phyloP scores from a whole-genome alignment of 92 coral and sea anemone species.

The Metridium senile region DNA sequence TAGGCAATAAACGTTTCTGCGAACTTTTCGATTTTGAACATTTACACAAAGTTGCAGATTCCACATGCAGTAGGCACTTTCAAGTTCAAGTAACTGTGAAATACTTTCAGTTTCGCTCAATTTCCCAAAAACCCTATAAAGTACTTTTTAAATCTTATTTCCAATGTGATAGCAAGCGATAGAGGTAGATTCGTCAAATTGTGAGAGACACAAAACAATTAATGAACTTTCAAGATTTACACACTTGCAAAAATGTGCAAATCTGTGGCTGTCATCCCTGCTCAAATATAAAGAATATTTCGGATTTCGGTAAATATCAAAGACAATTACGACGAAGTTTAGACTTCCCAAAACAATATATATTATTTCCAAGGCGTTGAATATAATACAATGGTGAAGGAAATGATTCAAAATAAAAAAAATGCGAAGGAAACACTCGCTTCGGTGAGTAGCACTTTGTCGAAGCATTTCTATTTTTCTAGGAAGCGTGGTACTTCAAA shows the following conservation, averaged over 20 bases:
- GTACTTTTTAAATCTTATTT: too few species aligned
- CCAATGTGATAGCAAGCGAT: neutral
- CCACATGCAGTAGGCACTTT: too few species aligned
- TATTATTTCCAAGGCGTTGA: neutral
- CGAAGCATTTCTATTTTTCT: neutral
- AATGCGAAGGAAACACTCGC: neutral
- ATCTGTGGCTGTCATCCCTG: neutral
- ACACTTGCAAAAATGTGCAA: neutral
- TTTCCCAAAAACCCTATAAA: neutral
- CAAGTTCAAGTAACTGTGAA: neutral
- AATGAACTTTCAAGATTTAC: constrained; percentile 5
- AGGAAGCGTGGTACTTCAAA: neutral
- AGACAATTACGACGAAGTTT: neutral
- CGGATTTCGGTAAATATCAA: constrained; percentile 9
- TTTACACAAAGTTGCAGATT: neutral
- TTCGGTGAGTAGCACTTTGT: neutral
- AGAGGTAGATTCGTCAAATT: neutral
- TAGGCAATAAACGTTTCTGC: neutral
- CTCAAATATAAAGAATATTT: neutral
- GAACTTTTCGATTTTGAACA: neutral
- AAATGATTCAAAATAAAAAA: neutral
- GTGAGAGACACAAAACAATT: neutral
- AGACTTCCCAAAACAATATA: neutral
- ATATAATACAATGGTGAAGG: neutral
- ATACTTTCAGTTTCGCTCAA: neutral